Evolutionary conservation across 64 coral and sea anemone genomes (phyloP).

Genomic region (Pocillopora damicornis): DNA sequence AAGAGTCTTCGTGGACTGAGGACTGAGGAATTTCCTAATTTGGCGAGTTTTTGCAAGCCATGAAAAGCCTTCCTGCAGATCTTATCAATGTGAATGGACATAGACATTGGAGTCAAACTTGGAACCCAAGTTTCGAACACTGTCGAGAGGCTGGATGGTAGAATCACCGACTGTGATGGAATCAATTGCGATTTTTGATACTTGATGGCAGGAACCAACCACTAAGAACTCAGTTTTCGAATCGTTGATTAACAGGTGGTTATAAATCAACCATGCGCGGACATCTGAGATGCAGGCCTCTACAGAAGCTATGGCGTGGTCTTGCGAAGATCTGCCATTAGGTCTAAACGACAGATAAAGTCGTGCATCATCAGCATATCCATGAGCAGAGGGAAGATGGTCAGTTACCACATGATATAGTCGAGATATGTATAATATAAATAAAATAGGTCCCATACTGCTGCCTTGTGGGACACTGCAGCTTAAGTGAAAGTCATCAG

Average conservation of each 20-base stretch:
- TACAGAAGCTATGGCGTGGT: neutral
- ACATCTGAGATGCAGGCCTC: neutral
- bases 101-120: constrained; percentile 35
- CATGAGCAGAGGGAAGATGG: neutral
- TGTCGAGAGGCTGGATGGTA: neutral
- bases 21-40: neutral
- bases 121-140: constrained; percentile 22
- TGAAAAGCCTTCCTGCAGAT: constrained; percentile 41
- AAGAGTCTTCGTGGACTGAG: neutral
- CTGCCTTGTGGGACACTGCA: constrained; percentile 24
- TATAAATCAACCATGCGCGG: neutral
- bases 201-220: constrained; percentile 16
- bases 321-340: neutral
- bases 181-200: constrained; percentile 17
- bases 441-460: constrained; percentile 13
- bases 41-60: neutral
- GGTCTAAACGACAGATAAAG: constrained; percentile 38
- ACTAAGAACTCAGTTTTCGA: constrained; percentile 30
- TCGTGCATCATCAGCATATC: constrained; percentile 24
- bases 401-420: neutral
- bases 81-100: constrained; percentile 37
- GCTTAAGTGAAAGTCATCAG: neutral
- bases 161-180: constrained; percentile 2
- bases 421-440: neutral
- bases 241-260: neutral